These are phyloP conservation scores for Drosophila antonietae DNA, from an alignment of 2,888 invertebrate species.

Conservation along the genomic window DNA sequence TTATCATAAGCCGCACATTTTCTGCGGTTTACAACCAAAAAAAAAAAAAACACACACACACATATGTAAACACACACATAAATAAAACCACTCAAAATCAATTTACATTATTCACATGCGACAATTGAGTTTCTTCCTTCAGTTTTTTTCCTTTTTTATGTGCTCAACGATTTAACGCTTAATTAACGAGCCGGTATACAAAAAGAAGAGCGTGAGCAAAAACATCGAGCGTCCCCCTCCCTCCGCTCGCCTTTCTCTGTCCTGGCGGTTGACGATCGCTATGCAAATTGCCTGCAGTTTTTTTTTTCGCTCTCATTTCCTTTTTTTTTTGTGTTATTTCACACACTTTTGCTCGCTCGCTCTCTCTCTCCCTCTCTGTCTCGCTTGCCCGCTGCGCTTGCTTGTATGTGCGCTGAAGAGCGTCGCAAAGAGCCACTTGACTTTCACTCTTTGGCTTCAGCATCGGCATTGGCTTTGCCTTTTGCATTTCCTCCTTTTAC, in stretches of 20 bases:
- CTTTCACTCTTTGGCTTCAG: constrained; percentile 64
- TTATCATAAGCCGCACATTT: constrained; percentile 74
- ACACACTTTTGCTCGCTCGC: constrained; percentile 9
- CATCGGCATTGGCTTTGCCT: constrained; percentile 17
- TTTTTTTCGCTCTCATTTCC: constrained; percentile 23
- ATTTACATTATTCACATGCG: constrained; percentile 59
- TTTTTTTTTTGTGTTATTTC: constrained; percentile 2
- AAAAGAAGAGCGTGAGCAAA: constrained; percentile 23
- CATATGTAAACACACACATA: constrained; percentile 33
- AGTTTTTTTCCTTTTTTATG: constrained; percentile 33
- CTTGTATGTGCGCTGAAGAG: constrained; percentile 38
- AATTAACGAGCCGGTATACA: constrained; percentile 61
- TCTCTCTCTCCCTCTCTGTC: not conserved
- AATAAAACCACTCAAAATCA: constrained; percentile 67
- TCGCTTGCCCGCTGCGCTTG: constrained; percentile 2
- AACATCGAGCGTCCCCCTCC: constrained; percentile 7
- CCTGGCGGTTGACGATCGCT: constrained; percentile 53
- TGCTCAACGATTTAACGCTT: constrained; percentile 73
- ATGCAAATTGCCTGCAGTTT: constrained; percentile 66
- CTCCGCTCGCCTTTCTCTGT: not conserved
- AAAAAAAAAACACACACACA: not conserved
- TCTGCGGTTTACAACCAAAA: constrained; percentile 58
- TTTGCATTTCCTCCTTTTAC: constrained; percentile 11
- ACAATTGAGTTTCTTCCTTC: constrained; percentile 30
- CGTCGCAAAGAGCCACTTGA: constrained; percentile 72